phyloP scores from a whole-genome alignment of 2,888 invertebrate genomes.

The Archaeoteleia sp. region DNA sequence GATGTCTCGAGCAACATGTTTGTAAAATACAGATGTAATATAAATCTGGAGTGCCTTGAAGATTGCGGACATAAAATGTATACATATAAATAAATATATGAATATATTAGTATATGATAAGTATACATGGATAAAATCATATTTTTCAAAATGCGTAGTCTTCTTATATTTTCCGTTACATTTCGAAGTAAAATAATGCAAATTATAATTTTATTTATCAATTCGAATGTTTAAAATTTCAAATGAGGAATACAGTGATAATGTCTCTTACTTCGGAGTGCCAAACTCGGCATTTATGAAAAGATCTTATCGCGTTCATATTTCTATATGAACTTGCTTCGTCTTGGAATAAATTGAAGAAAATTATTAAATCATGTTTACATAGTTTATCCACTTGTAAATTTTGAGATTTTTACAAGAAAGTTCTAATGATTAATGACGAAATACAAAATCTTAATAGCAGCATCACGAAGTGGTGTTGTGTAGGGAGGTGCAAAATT shows the following conservation, averaged over 20 bases:
- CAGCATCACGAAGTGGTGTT: neutral
- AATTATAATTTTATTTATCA: neutral
- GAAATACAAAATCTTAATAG: no score
- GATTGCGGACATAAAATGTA: constrained; percentile 70
- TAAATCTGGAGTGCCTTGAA: constrained; percentile 75
- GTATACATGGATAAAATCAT: constrained; percentile 58
- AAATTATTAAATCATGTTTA: no score
- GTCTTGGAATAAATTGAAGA: no score
- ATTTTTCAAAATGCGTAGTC: constrained; percentile 59
- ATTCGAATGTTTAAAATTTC: neutral
- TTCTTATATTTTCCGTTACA: constrained; percentile 47
- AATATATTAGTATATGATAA: constrained; percentile 59
- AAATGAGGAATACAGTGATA: neutral
- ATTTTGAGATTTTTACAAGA: no score
- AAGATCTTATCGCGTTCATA: neutral
- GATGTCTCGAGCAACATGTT: constrained; percentile 57
- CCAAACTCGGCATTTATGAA: constrained; percentile 1
- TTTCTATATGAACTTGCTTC: no score
- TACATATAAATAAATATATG: constrained; percentile 62
- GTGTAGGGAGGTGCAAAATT: constrained; percentile 20
- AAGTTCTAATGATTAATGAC: no score
- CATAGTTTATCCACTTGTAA: no score
- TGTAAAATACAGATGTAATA: constrained; percentile 73
- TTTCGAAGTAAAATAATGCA: neutral
- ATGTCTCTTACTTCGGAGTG: constrained; percentile 9